Conservation (phyloP, 1,140 invertebrate genomes). For the Drosophila sproati region DNA sequence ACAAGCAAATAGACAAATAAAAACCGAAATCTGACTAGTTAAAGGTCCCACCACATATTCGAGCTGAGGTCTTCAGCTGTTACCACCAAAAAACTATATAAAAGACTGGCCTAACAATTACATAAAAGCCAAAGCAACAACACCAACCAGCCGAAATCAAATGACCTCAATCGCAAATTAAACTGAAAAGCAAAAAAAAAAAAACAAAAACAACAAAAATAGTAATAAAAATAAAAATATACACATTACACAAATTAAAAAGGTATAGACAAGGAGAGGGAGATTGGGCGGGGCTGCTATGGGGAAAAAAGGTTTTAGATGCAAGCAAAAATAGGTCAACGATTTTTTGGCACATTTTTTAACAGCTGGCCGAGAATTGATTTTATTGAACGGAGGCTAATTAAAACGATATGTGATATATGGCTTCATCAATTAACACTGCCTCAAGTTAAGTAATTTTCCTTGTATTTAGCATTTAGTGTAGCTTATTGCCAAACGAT, state of each 20-base stretch:
- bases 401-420: not conserved
- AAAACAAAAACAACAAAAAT: slow-evolving; percentile 20
- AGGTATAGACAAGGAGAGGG: slow-evolving; percentile 13
- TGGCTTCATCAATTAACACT: slow-evolving; percentile 39
- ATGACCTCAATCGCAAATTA: slow-evolving; percentile 78
- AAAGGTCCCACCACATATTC: slow-evolving; percentile 23
- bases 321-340: slow-evolving; percentile 29
- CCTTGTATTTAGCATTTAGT: too few species aligned
- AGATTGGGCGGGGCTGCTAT: not conserved
- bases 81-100: slow-evolving; percentile 24
- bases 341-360: slow-evolving; percentile 1
- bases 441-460: not conserved
- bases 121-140: slow-evolving; percentile 46
- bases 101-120: slow-evolving; percentile 44
- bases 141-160: slow-evolving; percentile 57
- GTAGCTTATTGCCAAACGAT: not conserved
- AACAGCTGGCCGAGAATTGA: slow-evolving; percentile 11
- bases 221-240: slow-evolving; percentile 26
- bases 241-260: slow-evolving; percentile 13
- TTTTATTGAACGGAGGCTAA: slow-evolving; percentile 14
- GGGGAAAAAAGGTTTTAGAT: not conserved
- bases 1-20: slow-evolving; percentile 29
- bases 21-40: slow-evolving; percentile 42
- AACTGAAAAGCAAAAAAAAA: slow-evolving; percentile 63
- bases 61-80: slow-evolving; percentile 26